Base-by-base conservation (phyloP, 2,888 invertebrate species). In the Melanophora roralis region DNA sequence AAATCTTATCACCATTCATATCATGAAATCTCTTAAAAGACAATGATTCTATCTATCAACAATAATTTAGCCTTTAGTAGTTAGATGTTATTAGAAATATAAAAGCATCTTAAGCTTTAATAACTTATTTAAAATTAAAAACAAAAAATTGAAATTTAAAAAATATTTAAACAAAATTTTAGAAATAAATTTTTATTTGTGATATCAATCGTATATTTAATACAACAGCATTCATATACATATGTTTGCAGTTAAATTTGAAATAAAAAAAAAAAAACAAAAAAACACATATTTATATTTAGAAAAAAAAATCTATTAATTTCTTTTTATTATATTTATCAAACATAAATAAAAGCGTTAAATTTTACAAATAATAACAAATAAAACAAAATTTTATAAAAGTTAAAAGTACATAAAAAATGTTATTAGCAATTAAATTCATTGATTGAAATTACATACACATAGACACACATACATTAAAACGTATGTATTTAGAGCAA, bases 11-110 rank as follows among this genome's bases (percentile, higher is more conserved):
- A 36, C 55, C n/a, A 59, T 47, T 14, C 36, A 51, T 21, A 74
- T 38, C 19, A 69, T n/a, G n/a, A n/a, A 21, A 47, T 69, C 62
- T 57, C 14, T 72, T 49, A 57, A 32, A 76, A 64, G 76, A 80
- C 76, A 80, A 80, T 80, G 80, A 80, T 80, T 72, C 51, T 53
- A 80, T 76, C 76, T 53, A 80, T 80, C 76, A 80, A 80, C 72
- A 80, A 80, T 80, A 75, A 80, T 72, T 80, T 60, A 75, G 75
- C 75, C 62, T 62, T 75, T 75, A 80, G 49, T 80, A 76, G 80
- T 80, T 80, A 80, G 80, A 57, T 72, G 62, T 80, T 76, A 72
- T 53, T 62, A 79, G 53, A 16, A 73, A 75, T 65, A 64, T 45
- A 16, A 34, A 47, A 45, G 59, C 19, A 76, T 27, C 9, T 34